Conservation (phyloP, 2,888 invertebrate species). For the Drosophila borborema region DNA sequence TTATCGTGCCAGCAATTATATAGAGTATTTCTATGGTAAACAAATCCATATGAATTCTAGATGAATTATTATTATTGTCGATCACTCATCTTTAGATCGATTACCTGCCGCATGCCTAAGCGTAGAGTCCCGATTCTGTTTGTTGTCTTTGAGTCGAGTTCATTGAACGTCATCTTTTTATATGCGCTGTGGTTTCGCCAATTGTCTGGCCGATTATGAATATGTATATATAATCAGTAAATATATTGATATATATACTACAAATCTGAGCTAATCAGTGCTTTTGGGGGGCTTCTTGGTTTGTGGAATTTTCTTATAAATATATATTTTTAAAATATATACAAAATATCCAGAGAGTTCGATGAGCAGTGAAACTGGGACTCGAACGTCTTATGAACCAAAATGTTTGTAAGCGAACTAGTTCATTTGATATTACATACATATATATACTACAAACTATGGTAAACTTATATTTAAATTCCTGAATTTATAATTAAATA, state of each 20-base stretch:
- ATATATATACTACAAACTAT: no score
- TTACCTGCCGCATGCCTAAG: constrained; percentile 6
- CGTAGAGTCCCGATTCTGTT: not conserved
- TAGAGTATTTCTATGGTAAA: not conserved
- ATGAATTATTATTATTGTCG: not conserved
- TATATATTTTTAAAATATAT: not conserved
- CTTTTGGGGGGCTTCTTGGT: not conserved
- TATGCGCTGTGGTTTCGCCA: constrained; percentile 2
- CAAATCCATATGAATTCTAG: constrained; percentile 1
- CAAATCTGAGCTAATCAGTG: not conserved
- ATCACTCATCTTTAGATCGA: not conserved
- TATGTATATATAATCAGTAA: not conserved
- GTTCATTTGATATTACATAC: not conserved
- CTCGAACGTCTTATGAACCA: not conserved
- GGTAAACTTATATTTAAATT: no score
- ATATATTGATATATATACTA: not conserved
- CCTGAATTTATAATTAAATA: no score
- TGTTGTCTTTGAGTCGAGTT: constrained; percentile 30
- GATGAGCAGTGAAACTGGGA: not conserved
- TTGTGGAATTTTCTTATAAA: not conserved
- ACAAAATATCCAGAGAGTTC: not conserved
- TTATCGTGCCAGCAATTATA: constrained; percentile 30
- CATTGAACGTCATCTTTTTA: constrained; percentile 44
- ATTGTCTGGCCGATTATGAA: constrained; percentile 15
- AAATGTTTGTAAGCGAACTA: not conserved